These are phyloP conservation scores for Macrosoma leucophasiata DNA, from an alignment of 2,888 invertebrate species.

Conservation along the genomic window DNA sequence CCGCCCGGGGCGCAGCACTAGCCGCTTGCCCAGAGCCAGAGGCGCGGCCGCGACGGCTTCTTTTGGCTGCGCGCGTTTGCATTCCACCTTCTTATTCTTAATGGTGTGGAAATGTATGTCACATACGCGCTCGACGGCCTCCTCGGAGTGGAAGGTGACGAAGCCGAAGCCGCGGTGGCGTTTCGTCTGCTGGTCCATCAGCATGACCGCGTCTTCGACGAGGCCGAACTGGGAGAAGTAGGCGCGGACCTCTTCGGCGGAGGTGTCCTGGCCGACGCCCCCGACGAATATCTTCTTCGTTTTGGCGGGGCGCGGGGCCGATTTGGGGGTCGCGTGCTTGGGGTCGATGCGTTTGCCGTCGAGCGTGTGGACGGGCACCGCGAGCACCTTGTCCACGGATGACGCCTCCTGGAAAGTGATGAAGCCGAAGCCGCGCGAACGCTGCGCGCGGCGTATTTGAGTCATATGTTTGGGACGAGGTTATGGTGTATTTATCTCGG, in stretches of 20 bases:
- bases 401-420: slow-evolving; percentile 94
- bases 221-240: slow-evolving; percentile 94
- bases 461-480: neutral
- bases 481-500: too few species aligned
- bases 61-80: slow-evolving; percentile 94
- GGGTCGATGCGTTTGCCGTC: slow-evolving; percentile 97
- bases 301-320: slow-evolving; percentile 89
- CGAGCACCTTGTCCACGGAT: slow-evolving; percentile 93
- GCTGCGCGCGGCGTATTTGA: slow-evolving; percentile 77
- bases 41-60: slow-evolving; percentile 84
- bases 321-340: slow-evolving; percentile 94
- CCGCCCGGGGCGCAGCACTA: slow-evolving; percentile 83
- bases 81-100: slow-evolving; percentile 92
- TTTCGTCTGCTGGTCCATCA: slow-evolving; percentile 96
- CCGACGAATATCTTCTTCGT: slow-evolving; percentile 96
- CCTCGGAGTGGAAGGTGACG: slow-evolving; percentile 93
- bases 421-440: slow-evolving; percentile 95
- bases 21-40: slow-evolving; percentile 81
- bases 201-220: slow-evolving; percentile 94
- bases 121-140: slow-evolving; percentile 94
- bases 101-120: slow-evolving; percentile 95
- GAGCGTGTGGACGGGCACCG: slow-evolving; percentile 91
- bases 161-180: slow-evolving; percentile 94
- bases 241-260: slow-evolving; percentile 91
- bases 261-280: slow-evolving; percentile 93